Conservation (phyloP, 2,113 vertebrate species). For the Bujurquina vittata region DNA sequence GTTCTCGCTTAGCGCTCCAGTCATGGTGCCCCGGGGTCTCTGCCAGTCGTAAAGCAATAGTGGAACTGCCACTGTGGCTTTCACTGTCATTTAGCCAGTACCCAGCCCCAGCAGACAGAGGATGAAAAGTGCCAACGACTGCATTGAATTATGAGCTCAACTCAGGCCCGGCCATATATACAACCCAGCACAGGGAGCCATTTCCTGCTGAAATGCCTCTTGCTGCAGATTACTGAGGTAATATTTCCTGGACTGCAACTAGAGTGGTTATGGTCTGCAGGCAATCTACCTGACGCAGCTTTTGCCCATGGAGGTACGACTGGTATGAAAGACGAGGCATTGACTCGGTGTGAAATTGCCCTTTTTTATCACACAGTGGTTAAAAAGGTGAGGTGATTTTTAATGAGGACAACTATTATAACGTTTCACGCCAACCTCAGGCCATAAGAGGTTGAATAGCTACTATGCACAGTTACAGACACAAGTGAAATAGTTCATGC, state of each 20-base stretch:
- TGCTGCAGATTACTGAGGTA: constrained; percentile 67
- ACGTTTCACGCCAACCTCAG: constrained; percentile 22
- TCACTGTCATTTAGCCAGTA: constrained; percentile 65
- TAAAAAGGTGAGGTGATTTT: constrained; percentile 53
- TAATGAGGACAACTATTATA: constrained; percentile 59
- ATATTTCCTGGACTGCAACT: constrained; percentile 67
- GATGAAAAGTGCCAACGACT: constrained; percentile 63
- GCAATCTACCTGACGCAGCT: constrained; percentile 63
- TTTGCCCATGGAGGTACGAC: constrained; percentile 26
- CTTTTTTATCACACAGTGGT: constrained; percentile 58
- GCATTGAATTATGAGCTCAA: constrained; percentile 61
- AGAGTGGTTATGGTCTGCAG: constrained; percentile 61
- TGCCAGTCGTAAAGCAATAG: constrained; percentile 58
- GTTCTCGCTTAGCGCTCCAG: constrained; percentile 59
- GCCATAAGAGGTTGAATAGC: constrained; percentile 23
- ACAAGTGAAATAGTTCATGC: constrained; percentile 25
- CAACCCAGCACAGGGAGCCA: constrained; percentile 52
- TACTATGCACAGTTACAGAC: constrained; percentile 25
- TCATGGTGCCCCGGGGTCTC: constrained; percentile 53
- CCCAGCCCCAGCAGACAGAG: constrained; percentile 51
- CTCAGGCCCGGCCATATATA: constrained; percentile 60
- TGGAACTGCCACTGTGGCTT: constrained; percentile 61
- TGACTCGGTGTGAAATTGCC: constrained; percentile 41
- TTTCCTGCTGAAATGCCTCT: constrained; percentile 71
- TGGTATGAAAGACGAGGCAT: constrained; percentile 44